Evolutionary conservation across 1,140 invertebrate species (phyloP), one percentile per base, ranked within the genome.

Genomic region (Caerostris extrusa): DNA sequence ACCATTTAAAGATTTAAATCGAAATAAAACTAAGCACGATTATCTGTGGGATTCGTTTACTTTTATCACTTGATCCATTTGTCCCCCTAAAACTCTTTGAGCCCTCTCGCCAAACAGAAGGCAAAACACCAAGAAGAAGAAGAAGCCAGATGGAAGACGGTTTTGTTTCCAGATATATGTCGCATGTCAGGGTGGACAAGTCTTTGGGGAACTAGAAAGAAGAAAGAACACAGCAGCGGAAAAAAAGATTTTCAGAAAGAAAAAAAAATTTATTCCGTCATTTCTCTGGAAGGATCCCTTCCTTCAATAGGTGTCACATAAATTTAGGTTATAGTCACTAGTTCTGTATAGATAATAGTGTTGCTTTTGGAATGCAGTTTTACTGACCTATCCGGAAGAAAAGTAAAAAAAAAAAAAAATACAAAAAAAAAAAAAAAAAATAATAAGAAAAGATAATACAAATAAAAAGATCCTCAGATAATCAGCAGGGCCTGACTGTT

Each of bases 171-270:
- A 69, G 55, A 89, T 89, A 71, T n/a, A 89, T 89, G 64, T 53
- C 57, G 7, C 64, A 55, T 60, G 64, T 89, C 87, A 89, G 34
- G 50, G 53, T 71, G 87, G 87, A 89, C 87, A 89, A 89, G 87
- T 89, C 87, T 71, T 56, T 67, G 53, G 64, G 87, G 87, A 69
- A 10, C 82, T 6, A 57, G 82, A 83, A 7, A n/a, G 56, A 19
- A n/a, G n/a, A n/a, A n/a, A n/a, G n/a, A 77, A 77, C 34, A 53
- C 69, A 77, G 69, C 34, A 12, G 7, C 69, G 50, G 69, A 77
- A 77, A 50, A 34, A n/a, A n/a, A n/a, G 69, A 77, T 77, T 77
- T 57, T 7, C 17, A 19, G 56, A 58, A 83, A 83, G 57, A 55
- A 83, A 58, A 12, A n/a, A n/a, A n/a, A n/a, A 6, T 83, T 83